phyloP scores from a whole-genome alignment of 2,797 vertebrate species.

The Hippocampus kuda region DNA sequence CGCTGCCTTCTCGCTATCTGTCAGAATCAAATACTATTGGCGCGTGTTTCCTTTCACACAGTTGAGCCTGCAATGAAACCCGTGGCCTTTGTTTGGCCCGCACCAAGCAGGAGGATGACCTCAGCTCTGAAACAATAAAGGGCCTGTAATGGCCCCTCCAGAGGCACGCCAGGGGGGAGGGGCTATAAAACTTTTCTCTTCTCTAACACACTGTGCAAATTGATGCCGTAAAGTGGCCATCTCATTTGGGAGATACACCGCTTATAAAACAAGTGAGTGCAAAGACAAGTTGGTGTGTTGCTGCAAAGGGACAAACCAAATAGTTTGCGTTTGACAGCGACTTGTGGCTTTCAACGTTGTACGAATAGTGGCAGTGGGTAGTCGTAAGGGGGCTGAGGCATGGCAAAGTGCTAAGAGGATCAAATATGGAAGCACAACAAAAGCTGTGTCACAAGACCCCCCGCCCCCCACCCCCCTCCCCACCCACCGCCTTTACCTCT shows the following conservation, averaged over 20 bases:
- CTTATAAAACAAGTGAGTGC: slow-evolving; percentile 3
- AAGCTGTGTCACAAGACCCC: slow-evolving; percentile 83
- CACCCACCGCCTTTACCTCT: slow-evolving; percentile 78
- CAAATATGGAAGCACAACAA: slow-evolving; percentile 97
- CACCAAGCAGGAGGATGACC: slow-evolving; percentile 88
- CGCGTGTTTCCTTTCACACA: slow-evolving; percentile 98
- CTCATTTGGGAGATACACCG: background rate
- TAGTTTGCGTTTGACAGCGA: slow-evolving; percentile 8
- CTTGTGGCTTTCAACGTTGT: slow-evolving; percentile 20
- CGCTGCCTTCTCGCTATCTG: slow-evolving; percentile 38
- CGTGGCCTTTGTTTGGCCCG: slow-evolving; percentile 88
- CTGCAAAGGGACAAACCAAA: slow-evolving; percentile 20
- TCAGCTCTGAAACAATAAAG: slow-evolving; percentile 97
- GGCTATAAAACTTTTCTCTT: slow-evolving; percentile 45
- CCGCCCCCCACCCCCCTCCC: slow-evolving; percentile 64
- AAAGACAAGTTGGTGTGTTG: background rate
- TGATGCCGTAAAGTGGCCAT: slow-evolving; percentile 20
- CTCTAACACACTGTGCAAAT: slow-evolving; percentile 31
- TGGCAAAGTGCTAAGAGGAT: slow-evolving; percentile 87
- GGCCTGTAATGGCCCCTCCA: slow-evolving; percentile 89
- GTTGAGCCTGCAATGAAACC: slow-evolving; percentile 85
- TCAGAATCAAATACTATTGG: slow-evolving; percentile 79
- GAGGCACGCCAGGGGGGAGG: slow-evolving; percentile 73
- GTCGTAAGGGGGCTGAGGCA: slow-evolving; percentile 61
- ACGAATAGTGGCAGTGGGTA: slow-evolving; percentile 38